Base-by-base conservation (phyloP, 2,113 vertebrate genomes). In the Taurulus bubalis region DNA sequence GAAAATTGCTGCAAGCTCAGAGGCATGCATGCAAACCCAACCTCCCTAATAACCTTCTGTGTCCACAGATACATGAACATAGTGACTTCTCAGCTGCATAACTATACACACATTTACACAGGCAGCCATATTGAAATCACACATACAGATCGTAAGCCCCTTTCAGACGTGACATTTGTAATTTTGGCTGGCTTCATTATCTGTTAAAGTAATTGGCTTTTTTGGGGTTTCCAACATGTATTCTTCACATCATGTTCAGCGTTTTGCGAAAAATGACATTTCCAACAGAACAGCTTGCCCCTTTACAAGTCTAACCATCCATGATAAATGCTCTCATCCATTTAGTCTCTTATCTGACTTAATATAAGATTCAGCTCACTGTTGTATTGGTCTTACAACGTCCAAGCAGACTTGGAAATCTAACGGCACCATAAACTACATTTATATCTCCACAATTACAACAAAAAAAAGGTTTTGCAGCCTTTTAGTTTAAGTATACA, bases 21-120 rank as follows among this genome's bases (percentile, higher is more conserved):
- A 82, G 71, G 65, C 66, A 28, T 49, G 67, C 4, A 2, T 47
- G 34, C 20, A 72, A n/a, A 77, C 53, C 22, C 58, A 71, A 65
- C 70, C 81, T 79, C 75, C 18, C 18, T 77, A 22, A 69, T 71
- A 53, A 84, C 66, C 71, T 67, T 69, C 34, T 30, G 53, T 47
- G 45, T 70, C 51, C 59, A 51, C 32, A 73, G 67, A 71, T 64
- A 56, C 70, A 22, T 51, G 20, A 77, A 24, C 24, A 8, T 6
- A 45, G 66, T 8, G 34, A 60, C 58, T 38, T 70, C 36, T 64
- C 51, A n/a, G 62, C 60, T 58, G 16, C 67, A 59, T 3, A 30
- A 36, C 16, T 6, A 53, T 8, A 62, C 59, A 47, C 38, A 22
- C n/a, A 59, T 3, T 3, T 26, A 63, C 0, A 10, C 30, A 26